Evolutionary conservation across 35 echinoderm and acorn worm genomes (phyloP).

Genomic region (Nesometra sesokonis): DNA sequence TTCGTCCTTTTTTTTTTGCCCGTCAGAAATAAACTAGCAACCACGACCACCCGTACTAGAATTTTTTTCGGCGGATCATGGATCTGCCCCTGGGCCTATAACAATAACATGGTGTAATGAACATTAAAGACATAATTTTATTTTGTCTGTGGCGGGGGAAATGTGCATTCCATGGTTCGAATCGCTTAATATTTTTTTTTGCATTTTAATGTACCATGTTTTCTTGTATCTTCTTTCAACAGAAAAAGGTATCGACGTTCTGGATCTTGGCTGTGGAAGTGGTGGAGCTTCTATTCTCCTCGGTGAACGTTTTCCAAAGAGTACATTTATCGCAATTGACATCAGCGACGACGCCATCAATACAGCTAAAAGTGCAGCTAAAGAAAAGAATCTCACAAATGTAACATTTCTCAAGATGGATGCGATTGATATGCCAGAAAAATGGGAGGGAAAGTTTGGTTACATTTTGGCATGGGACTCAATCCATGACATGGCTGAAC

Average conservation of each 20-base stretch:
- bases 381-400: constrained; percentile 35
- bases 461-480: constrained; percentile 80
- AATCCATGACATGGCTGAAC: constrained; percentile 89
- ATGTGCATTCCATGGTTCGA: too few species aligned
- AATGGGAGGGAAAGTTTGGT: constrained; percentile 53
- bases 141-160: too few species aligned
- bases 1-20: too few species aligned
- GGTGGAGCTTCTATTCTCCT: constrained; percentile 59
- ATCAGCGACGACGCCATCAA: constrained; percentile 44
- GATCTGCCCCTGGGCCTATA: too few species aligned
- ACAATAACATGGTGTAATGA: too few species aligned
- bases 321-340: constrained; percentile 62
- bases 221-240: constrained; percentile 21
- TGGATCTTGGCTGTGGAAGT: constrained; percentile 83
- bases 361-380: constrained; percentile 12
- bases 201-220: too few species aligned
- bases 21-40: too few species aligned
- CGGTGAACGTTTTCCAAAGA: constrained; percentile 57
- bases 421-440: constrained; percentile 63
- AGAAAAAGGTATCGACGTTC: constrained; percentile 74
- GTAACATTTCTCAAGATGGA: constrained; percentile 66
- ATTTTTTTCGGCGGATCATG: too few species aligned
- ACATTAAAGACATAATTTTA: too few species aligned
- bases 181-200: too few species aligned
- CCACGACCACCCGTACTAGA: too few species aligned